Evolutionary conservation across 1,140 invertebrate species (phyloP).

Genomic region (Drosophila parabipectinata): DNA sequence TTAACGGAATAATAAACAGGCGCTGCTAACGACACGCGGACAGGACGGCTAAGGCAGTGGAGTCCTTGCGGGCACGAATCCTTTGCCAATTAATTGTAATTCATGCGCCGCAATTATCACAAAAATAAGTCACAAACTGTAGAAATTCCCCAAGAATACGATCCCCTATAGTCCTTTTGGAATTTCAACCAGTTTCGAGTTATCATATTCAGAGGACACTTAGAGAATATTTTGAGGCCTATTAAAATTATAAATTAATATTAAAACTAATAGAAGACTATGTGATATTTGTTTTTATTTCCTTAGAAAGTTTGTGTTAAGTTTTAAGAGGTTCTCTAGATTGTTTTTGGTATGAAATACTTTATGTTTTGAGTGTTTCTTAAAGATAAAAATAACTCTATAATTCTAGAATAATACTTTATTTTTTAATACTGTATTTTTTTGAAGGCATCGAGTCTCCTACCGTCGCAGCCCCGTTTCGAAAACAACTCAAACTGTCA

Average conservation of each 20-base stretch:
- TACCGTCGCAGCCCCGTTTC: constrained; percentile 29
- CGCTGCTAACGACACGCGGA: constrained; percentile 78
- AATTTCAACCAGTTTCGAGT: constrained; percentile 39
- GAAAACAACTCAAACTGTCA: constrained; percentile 75
- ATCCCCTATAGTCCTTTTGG: background rate
- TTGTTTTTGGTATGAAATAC: background rate
- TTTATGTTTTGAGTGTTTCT: too few species aligned
- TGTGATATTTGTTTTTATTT: too few species aligned
- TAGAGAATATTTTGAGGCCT: background rate
- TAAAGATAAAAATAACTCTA: too few species aligned
- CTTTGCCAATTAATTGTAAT: constrained; percentile 81
- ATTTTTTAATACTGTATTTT: background rate
- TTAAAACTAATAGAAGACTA: too few species aligned
- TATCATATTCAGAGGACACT: background rate
- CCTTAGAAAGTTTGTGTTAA: too few species aligned
- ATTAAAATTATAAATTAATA: too few species aligned
- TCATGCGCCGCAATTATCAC: constrained; percentile 81
- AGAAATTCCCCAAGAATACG: background rate
- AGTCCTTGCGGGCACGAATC: constrained; percentile 67
- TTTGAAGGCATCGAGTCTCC: constrained; percentile 13
- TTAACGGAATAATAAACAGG: constrained; percentile 82
- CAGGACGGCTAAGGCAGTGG: constrained; percentile 20
- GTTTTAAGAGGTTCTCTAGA: too few species aligned
- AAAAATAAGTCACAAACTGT: constrained; percentile 38
- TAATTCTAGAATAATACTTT: too few species aligned